phyloP scores from a whole-genome alignment of 1,140 invertebrate genomes.

The Orius laevigatus region DNA sequence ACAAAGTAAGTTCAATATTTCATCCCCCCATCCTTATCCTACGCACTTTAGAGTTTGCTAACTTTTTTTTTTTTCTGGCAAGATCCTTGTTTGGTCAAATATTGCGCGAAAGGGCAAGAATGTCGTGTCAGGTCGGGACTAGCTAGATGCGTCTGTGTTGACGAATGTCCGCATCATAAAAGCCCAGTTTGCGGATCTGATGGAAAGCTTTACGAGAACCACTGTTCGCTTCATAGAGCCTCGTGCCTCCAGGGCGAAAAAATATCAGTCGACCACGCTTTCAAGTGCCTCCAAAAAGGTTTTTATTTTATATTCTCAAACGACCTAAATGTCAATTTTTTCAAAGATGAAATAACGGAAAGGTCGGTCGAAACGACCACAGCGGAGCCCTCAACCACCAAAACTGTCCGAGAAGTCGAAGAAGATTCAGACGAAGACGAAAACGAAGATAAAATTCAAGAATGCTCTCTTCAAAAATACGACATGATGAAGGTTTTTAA shows the following conservation, averaged over 20 bases:
- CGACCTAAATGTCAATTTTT: too few species aligned
- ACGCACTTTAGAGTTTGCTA: not conserved
- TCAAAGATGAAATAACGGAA: too few species aligned
- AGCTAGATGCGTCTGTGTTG: conserved; percentile 45
- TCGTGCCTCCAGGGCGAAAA: conserved; percentile 42
- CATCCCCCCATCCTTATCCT: not conserved
- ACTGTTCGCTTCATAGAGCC: conserved; percentile 55
- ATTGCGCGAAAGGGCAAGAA: conserved; percentile 49
- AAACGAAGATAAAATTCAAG: conserved; percentile 20
- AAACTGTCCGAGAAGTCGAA: too few species aligned
- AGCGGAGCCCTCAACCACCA: too few species aligned
- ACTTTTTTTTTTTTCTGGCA: conserved; percentile 19
- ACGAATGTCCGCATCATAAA: conserved; percentile 32
- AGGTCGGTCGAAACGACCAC: too few species aligned
- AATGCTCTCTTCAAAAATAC: conserved; percentile 47
- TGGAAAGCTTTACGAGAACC: conserved; percentile 52
- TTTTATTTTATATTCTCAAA: too few species aligned
- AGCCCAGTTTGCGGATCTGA: conserved; percentile 53
- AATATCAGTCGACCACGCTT: conserved; percentile 35
- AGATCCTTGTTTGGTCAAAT: conserved; percentile 47
- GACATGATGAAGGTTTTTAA: conserved; percentile 46
- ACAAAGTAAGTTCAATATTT: conserved; percentile 10
- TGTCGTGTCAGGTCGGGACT: conserved; percentile 36
- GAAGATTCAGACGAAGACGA: not conserved
- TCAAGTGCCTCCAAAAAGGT: conserved; percentile 20